Percentiles rank a stretch among this genome's conserved stretches.
Conservation (phyloP, 2,888 invertebrate genomes). For the Teleiodes luculella region DNA sequence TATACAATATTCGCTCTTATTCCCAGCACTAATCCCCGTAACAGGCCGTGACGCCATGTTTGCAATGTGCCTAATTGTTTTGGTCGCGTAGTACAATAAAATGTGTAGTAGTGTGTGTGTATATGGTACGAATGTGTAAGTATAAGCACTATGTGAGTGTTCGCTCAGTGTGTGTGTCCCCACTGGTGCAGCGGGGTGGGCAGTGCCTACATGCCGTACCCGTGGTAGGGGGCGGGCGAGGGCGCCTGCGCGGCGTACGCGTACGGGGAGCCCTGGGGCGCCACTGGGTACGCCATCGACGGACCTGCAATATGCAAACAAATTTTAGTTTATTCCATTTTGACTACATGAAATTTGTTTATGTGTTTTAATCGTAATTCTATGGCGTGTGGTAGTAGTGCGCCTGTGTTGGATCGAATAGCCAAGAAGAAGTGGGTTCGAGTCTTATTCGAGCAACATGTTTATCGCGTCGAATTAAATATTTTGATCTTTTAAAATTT, state of each 20-base stretch:
- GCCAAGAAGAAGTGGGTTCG: too few relatives aligned
- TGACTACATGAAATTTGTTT: background rate
- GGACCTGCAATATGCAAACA: conserved; percentile 47
- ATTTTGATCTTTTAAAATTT: too few relatives aligned
- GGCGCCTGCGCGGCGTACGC: conserved; percentile 76
- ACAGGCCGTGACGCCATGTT: too few relatives aligned
- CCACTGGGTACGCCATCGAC: conserved; percentile 70
- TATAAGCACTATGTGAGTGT: background rate
- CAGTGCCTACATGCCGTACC: conserved; percentile 77
- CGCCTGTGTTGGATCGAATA: too few relatives aligned
- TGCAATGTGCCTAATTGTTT: too few relatives aligned
- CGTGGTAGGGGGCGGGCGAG: conserved; percentile 75
- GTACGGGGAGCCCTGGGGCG: conserved; percentile 67
- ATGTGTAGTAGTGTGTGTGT: too few relatives aligned
- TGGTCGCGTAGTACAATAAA: too few relatives aligned
- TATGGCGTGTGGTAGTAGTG: too few relatives aligned
- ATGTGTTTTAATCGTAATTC: background rate
- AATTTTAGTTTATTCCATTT: background rate
- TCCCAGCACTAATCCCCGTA: too few relatives aligned
- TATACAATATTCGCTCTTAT: too few relatives aligned
- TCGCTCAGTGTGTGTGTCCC: too few relatives aligned
- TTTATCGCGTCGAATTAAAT: background rate
- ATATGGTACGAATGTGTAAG: background rate
- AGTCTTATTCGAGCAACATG: background rate
- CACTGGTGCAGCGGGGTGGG: conserved; percentile 32